Base-by-base conservation (phyloP, 2,113 vertebrate genomes). In the Vicugna pacos region DNA sequence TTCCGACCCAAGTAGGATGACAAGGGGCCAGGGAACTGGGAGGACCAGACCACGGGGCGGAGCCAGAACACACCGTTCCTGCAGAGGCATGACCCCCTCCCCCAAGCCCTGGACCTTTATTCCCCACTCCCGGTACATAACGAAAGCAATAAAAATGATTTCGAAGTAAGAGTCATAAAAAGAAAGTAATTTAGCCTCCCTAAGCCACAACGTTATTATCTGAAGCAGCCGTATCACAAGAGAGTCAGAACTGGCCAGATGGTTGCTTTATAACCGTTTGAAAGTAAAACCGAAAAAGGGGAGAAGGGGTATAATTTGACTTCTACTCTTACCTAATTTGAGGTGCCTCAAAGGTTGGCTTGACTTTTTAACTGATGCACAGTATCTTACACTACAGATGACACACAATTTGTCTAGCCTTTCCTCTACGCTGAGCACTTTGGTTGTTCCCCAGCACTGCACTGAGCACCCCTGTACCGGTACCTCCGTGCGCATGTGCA, bases 91-190 rank as follows among this genome's bases (percentile, higher is more conserved):
- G 0, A 58, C 5, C 19, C 54, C 54, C 14, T 6, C 38, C 65
- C n/a, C n/a, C 38, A 4, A 30, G 17, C 24, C 70, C 48, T 35
- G 46, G 65, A 80, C 20, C 56, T 54, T 75, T 77, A 75, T 48
- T 67, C 79, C 32, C 56, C 65, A 85, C 32, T 90, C 58, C 73
- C 8, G 2, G 62, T 30, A 84, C 32, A 76, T 8, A 69, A 26
- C 0, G 16, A 81, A 75, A 92, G 60, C 95, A 96, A 60, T 93
- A 89, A 92, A 97, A 93, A 93, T 81, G 11, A 82, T 56, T 72
- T 88, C 6, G 22, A 56, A 42, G 22, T 46, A 93, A 84, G 28
- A 95, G 14, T 14, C 80, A 87, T 56, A 83, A 91, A 94, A 92
- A 72, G 30, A 73, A 91, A 87, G 79, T 65, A 69, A 75, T 46